Evolutionary conservation across 1,140 invertebrate species (phyloP).

Genomic region (Hestina assimilis): DNA sequence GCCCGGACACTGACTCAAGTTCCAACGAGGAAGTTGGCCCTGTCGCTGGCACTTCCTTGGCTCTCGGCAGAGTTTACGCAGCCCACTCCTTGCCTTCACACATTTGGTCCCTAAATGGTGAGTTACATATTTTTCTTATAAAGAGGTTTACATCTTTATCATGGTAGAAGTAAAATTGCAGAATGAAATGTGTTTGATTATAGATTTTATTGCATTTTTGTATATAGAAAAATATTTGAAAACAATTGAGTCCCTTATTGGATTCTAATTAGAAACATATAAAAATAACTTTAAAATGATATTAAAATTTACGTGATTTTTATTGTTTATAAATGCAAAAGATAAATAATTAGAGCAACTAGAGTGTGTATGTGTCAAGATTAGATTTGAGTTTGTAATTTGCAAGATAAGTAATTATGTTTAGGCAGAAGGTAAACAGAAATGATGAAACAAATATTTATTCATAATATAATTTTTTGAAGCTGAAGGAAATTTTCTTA

Average conservation of each 20-base stretch:
- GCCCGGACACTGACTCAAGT: slow-evolving; percentile 81
- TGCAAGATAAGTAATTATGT: background rate
- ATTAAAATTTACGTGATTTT: too few species aligned
- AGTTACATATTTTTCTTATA: slow-evolving; percentile 55
- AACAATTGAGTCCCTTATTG: background rate
- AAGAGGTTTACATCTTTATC: background rate
- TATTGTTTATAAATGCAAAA: background rate
- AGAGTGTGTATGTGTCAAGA: background rate
- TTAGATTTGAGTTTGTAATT: slow-evolving; percentile 2
- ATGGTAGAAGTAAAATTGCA: background rate
- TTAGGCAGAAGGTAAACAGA: background rate
- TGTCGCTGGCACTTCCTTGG: slow-evolving; percentile 74
- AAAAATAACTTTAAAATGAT: too few species aligned
- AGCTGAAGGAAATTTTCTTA: too few species aligned
- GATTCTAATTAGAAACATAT: background rate
- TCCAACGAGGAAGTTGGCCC: slow-evolving; percentile 77
- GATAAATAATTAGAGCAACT: background rate
- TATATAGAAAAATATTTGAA: background rate
- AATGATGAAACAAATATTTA: background rate
- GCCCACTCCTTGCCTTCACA: slow-evolving; percentile 93
- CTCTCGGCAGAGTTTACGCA: slow-evolving; percentile 89
- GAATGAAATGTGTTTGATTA: background rate
- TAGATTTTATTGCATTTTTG: background rate
- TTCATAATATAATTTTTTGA: background rate
- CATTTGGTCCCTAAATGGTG: slow-evolving; percentile 94